A percentile compares a stretch with the other conserved stretches of the same genome.
phyloP scores from a whole-genome alignment of 2,888 invertebrate species.

The Dorcus parallelipipedus region DNA sequence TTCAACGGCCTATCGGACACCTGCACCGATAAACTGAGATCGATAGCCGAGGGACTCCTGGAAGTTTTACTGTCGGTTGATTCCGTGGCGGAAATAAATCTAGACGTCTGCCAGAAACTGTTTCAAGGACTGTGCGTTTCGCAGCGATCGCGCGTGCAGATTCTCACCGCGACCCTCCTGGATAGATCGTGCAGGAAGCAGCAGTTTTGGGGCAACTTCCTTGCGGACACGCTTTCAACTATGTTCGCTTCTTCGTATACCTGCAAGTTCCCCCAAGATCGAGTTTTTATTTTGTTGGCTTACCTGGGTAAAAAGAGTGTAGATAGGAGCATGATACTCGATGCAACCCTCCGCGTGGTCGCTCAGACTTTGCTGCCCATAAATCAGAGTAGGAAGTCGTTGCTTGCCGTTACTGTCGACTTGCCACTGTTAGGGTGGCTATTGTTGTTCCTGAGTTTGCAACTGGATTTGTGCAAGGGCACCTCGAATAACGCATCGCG shows the following conservation, averaged over 20 bases:
- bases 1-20: conserved; percentile 51
- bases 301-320: conserved; percentile 81
- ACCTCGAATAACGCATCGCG: conserved; percentile 51
- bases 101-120: conserved; percentile 58
- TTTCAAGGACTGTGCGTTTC: conserved; percentile 73
- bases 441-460: conserved; percentile 70
- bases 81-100: conserved; percentile 37
- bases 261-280: conserved; percentile 80
- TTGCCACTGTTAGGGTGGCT: conserved; percentile 71
- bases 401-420: conserved; percentile 59
- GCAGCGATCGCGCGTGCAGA: conserved; percentile 75
- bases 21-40: conserved; percentile 79
- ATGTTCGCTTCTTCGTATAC: conserved; percentile 78
- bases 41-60: conserved; percentile 76
- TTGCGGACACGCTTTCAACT: conserved; percentile 76
- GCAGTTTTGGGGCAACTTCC: conserved; percentile 86
- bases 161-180: conserved; percentile 73
- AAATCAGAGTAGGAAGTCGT: conserved; percentile 42
- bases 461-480: conserved; percentile 54
- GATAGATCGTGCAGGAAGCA: conserved; percentile 69
- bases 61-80: conserved; percentile 66
- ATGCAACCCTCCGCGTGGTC: conserved; percentile 60
- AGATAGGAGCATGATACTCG: conserved; percentile 62
- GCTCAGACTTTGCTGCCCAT: conserved; percentile 57
- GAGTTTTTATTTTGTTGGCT: conserved; percentile 81